Percentiles rank a stretch among this genome's conserved stretches.
Conservation (phyloP, 1,140 invertebrate genomes). For the Megalopta genalis region DNA sequence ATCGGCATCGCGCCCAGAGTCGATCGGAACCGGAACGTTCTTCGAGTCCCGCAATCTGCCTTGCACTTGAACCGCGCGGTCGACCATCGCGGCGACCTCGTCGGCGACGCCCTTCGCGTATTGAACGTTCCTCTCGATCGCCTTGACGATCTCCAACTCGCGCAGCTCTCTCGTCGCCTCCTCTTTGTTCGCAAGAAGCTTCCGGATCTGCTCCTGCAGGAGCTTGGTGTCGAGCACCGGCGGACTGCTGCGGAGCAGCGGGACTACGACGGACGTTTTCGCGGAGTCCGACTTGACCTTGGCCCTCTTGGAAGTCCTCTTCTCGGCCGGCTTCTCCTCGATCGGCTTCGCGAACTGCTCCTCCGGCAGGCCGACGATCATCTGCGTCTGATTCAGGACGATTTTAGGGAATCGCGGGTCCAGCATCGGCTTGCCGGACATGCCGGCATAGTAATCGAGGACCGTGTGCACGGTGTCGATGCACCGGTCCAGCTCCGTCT, state of each 20-base stretch:
- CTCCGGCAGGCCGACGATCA: neutral
- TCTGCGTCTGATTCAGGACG: neutral
- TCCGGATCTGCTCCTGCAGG: slow-evolving; percentile 14
- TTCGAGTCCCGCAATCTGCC: neutral
- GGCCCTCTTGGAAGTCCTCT: neutral
- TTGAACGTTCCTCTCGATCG: slow-evolving; percentile 28
- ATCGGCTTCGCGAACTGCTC: no score
- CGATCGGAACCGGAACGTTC: neutral
- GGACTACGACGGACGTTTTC: neutral
- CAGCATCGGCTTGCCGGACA: slow-evolving; percentile 67
- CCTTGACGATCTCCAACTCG: neutral
- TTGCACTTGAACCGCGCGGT: slow-evolving; percentile 44
- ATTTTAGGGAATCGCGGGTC: slow-evolving; percentile 27
- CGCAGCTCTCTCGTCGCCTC: neutral
- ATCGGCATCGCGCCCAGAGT: neutral
- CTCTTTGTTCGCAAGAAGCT: slow-evolving; percentile 6
- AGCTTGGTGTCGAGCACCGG: neutral
- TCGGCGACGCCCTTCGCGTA: slow-evolving; percentile 46
- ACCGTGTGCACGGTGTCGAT: slow-evolving; percentile 79
- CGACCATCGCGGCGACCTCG: neutral
- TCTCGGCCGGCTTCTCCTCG: neutral
- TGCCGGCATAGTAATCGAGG: slow-evolving; percentile 81
- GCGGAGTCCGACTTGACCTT: neutral
- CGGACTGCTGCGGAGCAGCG: no score
- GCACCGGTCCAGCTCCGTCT: slow-evolving; percentile 82